phyloP scores from a whole-genome alignment of 1,140 invertebrate species.

The Sminthurides bifidus region DNA sequence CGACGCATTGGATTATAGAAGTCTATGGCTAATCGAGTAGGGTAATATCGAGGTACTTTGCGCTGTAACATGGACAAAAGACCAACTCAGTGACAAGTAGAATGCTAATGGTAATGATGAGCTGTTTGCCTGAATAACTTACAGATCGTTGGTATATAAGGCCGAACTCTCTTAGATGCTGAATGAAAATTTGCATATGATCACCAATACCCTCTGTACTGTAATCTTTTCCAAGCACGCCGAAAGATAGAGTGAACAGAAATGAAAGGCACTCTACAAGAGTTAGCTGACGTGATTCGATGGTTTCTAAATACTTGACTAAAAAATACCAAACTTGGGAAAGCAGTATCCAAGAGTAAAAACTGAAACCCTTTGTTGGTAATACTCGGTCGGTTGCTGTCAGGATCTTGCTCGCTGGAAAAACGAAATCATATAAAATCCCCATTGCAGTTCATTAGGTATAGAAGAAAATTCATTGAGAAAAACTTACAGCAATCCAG shows the following conservation, averaged over 20 bases:
- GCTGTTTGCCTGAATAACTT: constrained; percentile 20
- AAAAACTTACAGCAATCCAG: constrained; percentile 72
- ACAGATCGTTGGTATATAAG: constrained; percentile 92
- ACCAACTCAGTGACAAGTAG: neutral
- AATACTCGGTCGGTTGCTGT: constrained; percentile 70
- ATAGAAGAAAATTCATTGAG: neutral
- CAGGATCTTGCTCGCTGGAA: constrained; percentile 49
- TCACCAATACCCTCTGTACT: constrained; percentile 88
- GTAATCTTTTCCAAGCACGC: constrained; percentile 91
- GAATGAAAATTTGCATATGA: constrained; percentile 75
- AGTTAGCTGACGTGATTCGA: constrained; percentile 68
- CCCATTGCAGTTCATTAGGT: neutral
- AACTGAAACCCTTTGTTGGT: constrained; percentile 92
- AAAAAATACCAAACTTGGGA: constrained; percentile 94
- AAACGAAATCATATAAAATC: neutral
- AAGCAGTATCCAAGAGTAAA: constrained; percentile 75
- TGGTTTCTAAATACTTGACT: constrained; percentile 85
- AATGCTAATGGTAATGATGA: neutral
- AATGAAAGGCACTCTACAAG: constrained; percentile 86
- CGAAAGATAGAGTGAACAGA: constrained; percentile 91
- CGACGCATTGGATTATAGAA: constrained; percentile 56
- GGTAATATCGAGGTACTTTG: constrained; percentile 86
- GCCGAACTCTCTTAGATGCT: constrained; percentile 92
- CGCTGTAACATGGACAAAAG: constrained; percentile 42
- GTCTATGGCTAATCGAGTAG: constrained; percentile 81